Percentiles rank a stretch among this genome's conserved stretches.
These are phyloP conservation scores for Epizoanthus fatuus DNA, from an alignment of 92 coral and sea anemone species.

Conservation along the genomic window DNA sequence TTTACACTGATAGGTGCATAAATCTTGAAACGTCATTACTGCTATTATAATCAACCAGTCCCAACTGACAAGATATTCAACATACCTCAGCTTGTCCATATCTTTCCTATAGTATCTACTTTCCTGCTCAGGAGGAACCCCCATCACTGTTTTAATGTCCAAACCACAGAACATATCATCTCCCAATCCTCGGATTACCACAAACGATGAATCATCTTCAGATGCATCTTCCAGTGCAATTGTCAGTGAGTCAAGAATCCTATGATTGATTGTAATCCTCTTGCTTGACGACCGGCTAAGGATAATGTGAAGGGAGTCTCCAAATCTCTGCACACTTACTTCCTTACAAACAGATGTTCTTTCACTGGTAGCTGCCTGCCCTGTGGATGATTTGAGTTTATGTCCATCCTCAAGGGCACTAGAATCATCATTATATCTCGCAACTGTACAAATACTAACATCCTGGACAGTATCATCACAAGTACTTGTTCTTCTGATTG, in stretches of 20 bases:
- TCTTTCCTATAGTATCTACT: slow-evolving; percentile 84
- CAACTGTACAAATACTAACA: slow-evolving; percentile 4
- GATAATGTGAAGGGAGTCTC: slow-evolving; percentile 80
- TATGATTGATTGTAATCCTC: slow-evolving; percentile 78
- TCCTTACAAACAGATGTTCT: slow-evolving; percentile 79
- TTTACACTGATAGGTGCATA: too few relatives aligned
- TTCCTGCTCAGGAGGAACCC: slow-evolving; percentile 76
- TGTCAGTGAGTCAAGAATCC: slow-evolving; percentile 91
- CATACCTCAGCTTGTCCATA: slow-evolving; percentile 89
- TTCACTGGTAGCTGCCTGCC: slow-evolving; percentile 27
- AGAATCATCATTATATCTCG: not conserved
- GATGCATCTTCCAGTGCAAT: slow-evolving; percentile 98
- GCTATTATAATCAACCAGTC: too few relatives aligned
- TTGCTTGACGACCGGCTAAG: slow-evolving; percentile 91
- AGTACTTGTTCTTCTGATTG: slow-evolving; percentile 10
- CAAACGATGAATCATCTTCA: slow-evolving; percentile 82
- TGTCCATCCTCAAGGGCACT: slow-evolving; percentile 25
- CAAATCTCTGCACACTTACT: slow-evolving; percentile 81
- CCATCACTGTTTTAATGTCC: slow-evolving; percentile 78
- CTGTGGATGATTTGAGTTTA: slow-evolving; percentile 41
- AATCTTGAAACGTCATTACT: too few relatives aligned
- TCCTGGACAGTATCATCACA: not conserved
- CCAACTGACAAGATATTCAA: not conserved
- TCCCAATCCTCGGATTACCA: slow-evolving; percentile 92
- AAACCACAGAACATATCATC: slow-evolving; percentile 93